Evolutionary conservation across 2,797 vertebrate genomes (phyloP).

Genomic region (Urosaurus nigricauda): DNA sequence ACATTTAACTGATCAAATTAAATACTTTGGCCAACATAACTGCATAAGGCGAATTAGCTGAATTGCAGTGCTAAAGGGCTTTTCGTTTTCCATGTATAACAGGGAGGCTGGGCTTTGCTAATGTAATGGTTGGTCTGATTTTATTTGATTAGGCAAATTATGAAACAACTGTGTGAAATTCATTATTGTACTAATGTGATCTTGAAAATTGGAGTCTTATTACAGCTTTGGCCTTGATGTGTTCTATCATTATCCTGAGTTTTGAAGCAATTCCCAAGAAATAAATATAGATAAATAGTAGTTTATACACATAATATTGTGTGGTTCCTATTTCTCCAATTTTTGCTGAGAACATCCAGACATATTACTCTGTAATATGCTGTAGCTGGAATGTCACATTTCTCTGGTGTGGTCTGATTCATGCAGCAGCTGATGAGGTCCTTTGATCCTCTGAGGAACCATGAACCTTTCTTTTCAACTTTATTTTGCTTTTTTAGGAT

Average conservation of each 20-base stretch:
- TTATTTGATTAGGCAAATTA: conserved; percentile 75
- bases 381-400: too few species aligned
- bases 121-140: conserved; percentile 68
- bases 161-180: conserved; percentile 74
- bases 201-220: conserved; percentile 67
- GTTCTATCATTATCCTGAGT: conserved; percentile 31
- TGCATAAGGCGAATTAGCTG: conserved; percentile 59
- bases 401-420: too few species aligned
- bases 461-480: too few species aligned
- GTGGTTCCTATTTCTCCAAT: not conserved
- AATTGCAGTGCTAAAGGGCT: conserved; percentile 55
- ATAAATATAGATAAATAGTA: not conserved
- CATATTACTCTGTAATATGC: not conserved
- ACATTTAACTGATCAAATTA: conserved; percentile 49
- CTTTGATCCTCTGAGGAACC: too few species aligned
- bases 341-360: not conserved
- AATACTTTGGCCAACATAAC: conserved; percentile 54
- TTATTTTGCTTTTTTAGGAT: too few species aligned
- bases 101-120: conserved; percentile 55
- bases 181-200: conserved; percentile 61
- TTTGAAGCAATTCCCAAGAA: conserved; percentile 1
- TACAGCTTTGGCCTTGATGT: conserved; percentile 43
- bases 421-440: too few species aligned
- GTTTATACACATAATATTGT: not conserved
- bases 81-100: conserved; percentile 42